phyloP scores from a whole-genome alignment of 2,888 invertebrate species.

The Drosophila paranaensis region DNA sequence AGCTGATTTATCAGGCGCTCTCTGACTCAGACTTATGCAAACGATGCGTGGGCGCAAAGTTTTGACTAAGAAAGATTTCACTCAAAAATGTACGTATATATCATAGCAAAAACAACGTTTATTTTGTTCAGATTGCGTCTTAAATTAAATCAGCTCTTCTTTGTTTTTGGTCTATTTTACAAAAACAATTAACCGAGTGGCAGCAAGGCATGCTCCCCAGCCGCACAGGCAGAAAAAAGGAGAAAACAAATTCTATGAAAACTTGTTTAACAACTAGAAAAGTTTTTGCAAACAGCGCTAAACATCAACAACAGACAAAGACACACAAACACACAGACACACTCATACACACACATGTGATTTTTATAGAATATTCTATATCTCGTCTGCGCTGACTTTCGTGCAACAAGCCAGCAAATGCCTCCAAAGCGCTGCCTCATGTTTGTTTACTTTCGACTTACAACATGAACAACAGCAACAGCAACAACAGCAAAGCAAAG shows the following conservation, averaged over 20 bases:
- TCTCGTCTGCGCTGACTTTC: slow-evolving; percentile 12
- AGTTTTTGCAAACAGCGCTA: slow-evolving; percentile 49
- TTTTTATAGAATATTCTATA: slow-evolving; percentile 8
- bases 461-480: slow-evolving; percentile 29
- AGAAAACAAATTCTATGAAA: slow-evolving; percentile 39
- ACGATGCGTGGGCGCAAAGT: not conserved
- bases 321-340: slow-evolving; percentile 2
- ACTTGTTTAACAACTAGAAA: slow-evolving; percentile 65
- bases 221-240: slow-evolving; percentile 21
- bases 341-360: slow-evolving; percentile 8
- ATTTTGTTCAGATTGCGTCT: slow-evolving; percentile 10
- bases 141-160: slow-evolving; percentile 22
- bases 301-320: slow-evolving; percentile 36
- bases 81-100: not conserved
- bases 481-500: slow-evolving; percentile 21
- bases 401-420: slow-evolving; percentile 37
- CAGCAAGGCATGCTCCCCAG: slow-evolving; percentile 4
- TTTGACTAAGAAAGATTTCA: not conserved
- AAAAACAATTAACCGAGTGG: slow-evolving; percentile 40
- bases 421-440: slow-evolving; percentile 43
- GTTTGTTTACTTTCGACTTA: slow-evolving; percentile 56
- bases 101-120: not conserved
- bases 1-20: slow-evolving; percentile 42
- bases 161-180: not conserved
- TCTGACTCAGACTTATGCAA: slow-evolving; percentile 3